phyloP scores from a whole-genome alignment of 2,888 invertebrate species.

The Tenthredo scrophulariae region DNA sequence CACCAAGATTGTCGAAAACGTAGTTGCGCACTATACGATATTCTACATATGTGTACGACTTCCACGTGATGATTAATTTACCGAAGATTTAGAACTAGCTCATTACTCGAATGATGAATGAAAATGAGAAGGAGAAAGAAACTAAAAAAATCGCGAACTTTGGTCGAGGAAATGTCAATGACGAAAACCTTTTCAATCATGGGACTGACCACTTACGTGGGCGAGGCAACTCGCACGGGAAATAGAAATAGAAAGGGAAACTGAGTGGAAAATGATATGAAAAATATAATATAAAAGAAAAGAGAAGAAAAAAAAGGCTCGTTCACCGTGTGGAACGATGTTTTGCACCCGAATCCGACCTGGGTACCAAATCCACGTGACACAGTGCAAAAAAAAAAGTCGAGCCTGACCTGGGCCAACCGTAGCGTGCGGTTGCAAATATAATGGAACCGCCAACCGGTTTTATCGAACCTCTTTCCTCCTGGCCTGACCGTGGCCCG shows the following conservation, averaged over 20 bases:
- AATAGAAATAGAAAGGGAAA: background rate
- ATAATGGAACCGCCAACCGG: conserved; percentile 40
- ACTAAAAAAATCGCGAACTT: background rate
- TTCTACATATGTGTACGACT: background rate
- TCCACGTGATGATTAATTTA: no score
- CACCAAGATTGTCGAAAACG: background rate
- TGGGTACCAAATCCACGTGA: conserved; percentile 58
- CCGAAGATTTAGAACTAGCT: no score
- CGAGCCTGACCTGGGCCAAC: conserved; percentile 42
- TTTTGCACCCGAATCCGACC: background rate
- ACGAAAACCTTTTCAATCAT: background rate
- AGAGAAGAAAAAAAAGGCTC: background rate
- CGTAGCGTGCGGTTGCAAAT: conserved; percentile 50
- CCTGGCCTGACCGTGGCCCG: conserved; percentile 44
- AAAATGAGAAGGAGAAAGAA: background rate
- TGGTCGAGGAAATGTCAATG: background rate
- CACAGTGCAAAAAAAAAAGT: conserved; percentile 62
- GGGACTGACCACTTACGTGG: background rate
- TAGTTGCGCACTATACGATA: background rate
- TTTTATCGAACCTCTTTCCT: conserved; percentile 17
- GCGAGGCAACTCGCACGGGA: background rate
- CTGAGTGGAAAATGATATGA: background rate
- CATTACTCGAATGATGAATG: no score
- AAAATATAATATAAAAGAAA: background rate
- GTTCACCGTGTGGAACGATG: background rate